Conservation (phyloP, 2,888 invertebrate genomes). For the Sphaerophoria rueppellii region DNA sequence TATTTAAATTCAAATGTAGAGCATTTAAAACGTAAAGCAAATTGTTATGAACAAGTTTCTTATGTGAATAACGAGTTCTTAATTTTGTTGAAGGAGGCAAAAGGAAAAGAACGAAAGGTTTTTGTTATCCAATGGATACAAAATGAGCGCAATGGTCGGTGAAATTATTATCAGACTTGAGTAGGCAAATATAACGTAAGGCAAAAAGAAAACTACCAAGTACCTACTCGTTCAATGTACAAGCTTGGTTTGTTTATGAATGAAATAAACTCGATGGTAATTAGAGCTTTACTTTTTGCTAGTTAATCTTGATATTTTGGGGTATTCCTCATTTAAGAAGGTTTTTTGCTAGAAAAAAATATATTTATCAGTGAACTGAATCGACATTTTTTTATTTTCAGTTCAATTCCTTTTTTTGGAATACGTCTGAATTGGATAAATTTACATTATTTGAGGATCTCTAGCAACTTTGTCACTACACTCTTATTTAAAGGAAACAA, state of each 20-base stretch:
- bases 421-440: no score
- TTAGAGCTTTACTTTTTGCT: slow-evolving; percentile 19
- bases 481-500: no score
- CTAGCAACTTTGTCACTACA: no score
- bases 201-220: not conserved
- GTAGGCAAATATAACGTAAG: not conserved
- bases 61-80: slow-evolving; percentile 24
- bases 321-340: not conserved
- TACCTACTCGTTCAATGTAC: no score
- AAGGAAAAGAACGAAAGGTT: not conserved
- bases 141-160: slow-evolving; percentile 21
- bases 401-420: not conserved
- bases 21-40: slow-evolving; percentile 54
- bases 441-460: no score
- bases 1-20: slow-evolving; percentile 50
- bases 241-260: not conserved
- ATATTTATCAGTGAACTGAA: not conserved
- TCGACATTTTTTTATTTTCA: no score
- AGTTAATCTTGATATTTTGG: not conserved
- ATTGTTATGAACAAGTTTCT: slow-evolving; percentile 51
- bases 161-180: not conserved
- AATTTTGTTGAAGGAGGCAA: not conserved
- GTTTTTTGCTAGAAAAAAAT: not conserved
- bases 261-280: not conserved
- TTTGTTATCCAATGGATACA: not conserved